Evolutionary conservation across 2,888 invertebrate genomes (phyloP), one percentile per base, ranked within the genome.

Genomic region (Endotricha flammealis): DNA sequence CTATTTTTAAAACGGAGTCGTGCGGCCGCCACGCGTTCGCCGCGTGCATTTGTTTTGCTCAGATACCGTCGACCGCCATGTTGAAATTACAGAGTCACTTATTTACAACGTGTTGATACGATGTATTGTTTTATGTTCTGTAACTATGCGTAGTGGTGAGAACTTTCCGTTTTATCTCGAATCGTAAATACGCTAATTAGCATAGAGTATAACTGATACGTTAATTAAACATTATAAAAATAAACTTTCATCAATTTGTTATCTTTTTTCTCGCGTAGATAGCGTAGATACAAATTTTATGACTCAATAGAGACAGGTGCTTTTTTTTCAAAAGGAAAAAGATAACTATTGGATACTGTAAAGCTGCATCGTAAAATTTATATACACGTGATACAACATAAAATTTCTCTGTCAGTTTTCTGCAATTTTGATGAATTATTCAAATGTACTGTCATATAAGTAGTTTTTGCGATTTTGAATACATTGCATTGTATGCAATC

Each of bases 41-140:
- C 78, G 71, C 83, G 79, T 85, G 85, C 64, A 64, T 49, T 73
- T 85, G 83, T 85, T 85, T 82, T 83, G 82, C 65, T 76, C 66
- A 59, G 71, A 73, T 69, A 64, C 50, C 8, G 20, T n/a, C 40
- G 43, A 49, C 53, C 49, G 57, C 57, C 53, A 60, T 59, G 40
- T 57, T 59, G 53, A 47, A 52, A 25, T 2, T 52, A 52, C 50
- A 53, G 57, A 50, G 59, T 48, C 78, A 78, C 69, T 67, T 77
- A 72, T 69, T 64, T 66, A 67, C 67, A 57, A 54, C 77, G 81
- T 79, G 78, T 59, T 35, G 13, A 14, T 29, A 54, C 55, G 55
- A 62, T 66, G 66, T 61, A 67, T 68, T 66, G 60, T 64, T 57
- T 54, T 52, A 42, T 67, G 70, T 50, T 40, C 48, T 65, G 71